Conservation (phyloP, 2,113 vertebrate genomes). For the Nibea albiflora region DNA sequence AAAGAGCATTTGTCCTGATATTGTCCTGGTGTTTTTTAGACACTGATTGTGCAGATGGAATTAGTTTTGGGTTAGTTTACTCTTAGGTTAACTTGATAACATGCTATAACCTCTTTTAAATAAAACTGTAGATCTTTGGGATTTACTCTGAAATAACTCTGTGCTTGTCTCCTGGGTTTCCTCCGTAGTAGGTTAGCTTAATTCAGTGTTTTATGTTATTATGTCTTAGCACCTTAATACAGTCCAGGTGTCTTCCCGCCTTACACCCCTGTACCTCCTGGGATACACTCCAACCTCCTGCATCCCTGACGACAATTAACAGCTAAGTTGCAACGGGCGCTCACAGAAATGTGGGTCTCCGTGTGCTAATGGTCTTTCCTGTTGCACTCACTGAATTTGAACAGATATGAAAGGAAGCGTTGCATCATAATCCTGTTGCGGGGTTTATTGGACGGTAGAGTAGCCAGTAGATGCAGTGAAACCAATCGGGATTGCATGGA, state of each 20-base stretch:
- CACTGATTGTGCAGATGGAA: too few relatives aligned
- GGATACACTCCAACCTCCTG: background rate
- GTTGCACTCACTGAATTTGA: constrained; percentile 26
- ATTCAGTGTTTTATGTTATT: background rate
- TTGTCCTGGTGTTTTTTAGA: too few relatives aligned
- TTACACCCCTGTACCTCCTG: background rate
- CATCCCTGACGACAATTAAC: background rate
- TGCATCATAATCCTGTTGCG: constrained; percentile 33
- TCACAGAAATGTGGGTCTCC: constrained; percentile 7
- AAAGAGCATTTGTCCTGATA: too few relatives aligned
- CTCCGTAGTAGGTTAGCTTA: background rate
- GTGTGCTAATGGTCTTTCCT: constrained; percentile 22
- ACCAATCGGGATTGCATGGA: constrained; percentile 13
- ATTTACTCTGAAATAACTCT: background rate
- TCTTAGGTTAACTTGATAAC: too few relatives aligned
- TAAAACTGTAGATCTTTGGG: background rate
- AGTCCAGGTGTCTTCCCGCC: background rate
- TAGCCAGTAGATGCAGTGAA: background rate
- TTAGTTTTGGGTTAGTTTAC: too few relatives aligned
- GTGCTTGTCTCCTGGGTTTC: background rate
- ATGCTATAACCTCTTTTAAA: too few relatives aligned
- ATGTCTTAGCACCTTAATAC: background rate
- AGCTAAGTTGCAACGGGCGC: background rate
- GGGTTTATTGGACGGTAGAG: background rate
- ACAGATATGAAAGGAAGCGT: constrained; percentile 15